These are phyloP conservation scores for Peromyscus maniculatus DNA, from an alignment of 2,113 vertebrate species.

Conservation along the genomic window DNA sequence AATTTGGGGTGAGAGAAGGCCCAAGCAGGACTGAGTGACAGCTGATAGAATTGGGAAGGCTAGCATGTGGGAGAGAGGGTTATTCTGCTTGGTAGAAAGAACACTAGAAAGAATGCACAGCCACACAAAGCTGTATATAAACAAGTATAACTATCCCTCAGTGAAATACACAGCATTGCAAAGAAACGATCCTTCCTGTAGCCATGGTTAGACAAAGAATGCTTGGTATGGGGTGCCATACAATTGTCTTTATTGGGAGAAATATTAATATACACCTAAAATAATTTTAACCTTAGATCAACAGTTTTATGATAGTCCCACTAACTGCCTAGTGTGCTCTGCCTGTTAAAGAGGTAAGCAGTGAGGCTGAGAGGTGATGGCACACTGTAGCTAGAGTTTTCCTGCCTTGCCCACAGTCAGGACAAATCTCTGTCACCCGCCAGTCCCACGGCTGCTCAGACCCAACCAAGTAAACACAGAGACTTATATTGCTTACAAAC, in stretches of 20 bases:
- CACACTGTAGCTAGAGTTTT: no score
- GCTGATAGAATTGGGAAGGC: neutral
- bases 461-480: no score
- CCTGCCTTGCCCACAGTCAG: no score
- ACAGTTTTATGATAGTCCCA: neutral
- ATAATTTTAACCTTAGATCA: neutral
- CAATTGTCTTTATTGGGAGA: neutral
- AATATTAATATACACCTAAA: neutral
- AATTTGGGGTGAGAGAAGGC: neutral
- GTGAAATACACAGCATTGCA: neutral
- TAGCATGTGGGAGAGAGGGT: neutral
- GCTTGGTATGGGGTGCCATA: neutral
- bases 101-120: neutral
- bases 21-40: neutral
- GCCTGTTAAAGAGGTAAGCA: neutral
- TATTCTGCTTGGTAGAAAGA: constrained; percentile 4
- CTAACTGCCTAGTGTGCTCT: neutral
- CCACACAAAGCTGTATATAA: neutral
- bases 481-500: no score
- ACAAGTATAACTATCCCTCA: neutral
- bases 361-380: neutral
- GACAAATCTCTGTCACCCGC: no score
- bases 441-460: no score
- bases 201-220: neutral
- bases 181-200: neutral